These are phyloP conservation scores for Trichopoda pennipes DNA, from an alignment of 2,888 invertebrate species.

Conservation along the genomic window DNA sequence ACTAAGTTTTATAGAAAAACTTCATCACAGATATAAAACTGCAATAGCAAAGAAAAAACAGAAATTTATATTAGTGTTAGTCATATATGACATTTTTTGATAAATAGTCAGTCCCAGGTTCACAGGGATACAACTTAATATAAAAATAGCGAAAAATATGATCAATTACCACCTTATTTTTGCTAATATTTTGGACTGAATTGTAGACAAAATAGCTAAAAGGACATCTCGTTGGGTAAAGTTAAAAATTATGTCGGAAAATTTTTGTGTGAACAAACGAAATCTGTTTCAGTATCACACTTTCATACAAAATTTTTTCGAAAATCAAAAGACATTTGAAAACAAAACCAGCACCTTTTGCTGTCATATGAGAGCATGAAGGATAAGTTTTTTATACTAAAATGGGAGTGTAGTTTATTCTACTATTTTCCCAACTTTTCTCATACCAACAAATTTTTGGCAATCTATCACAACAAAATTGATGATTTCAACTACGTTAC, in stretches of 20 bases:
- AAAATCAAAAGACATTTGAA: no score
- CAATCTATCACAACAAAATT: slow-evolving; percentile 65
- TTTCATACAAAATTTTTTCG: no score
- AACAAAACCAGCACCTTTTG: no score
- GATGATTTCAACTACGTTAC: slow-evolving; percentile 60
- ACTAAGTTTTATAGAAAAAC: slow-evolving; percentile 4
- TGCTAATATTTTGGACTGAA: no score
- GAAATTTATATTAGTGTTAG: slow-evolving; percentile 3
- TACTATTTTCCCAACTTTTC: slow-evolving; percentile 4
- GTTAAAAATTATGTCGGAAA: no score
- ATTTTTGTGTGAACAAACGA: no score
- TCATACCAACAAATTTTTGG: slow-evolving; percentile 39
- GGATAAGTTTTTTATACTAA: slow-evolving; percentile 24
- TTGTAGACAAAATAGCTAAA: no score
- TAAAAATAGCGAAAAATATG: not conserved
- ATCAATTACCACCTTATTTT: no score
- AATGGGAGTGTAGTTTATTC: slow-evolving; percentile 1
- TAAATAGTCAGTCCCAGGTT: not conserved
- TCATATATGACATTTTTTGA: slow-evolving; percentile 32
- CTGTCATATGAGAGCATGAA: not conserved
- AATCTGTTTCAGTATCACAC: no score
- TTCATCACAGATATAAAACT: not conserved
- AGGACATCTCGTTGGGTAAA: no score
- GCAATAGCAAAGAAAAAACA: not conserved
- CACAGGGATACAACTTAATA: not conserved